Base-by-base conservation (phyloP, 2,797 vertebrate species). In the Antrozous pallidus region DNA sequence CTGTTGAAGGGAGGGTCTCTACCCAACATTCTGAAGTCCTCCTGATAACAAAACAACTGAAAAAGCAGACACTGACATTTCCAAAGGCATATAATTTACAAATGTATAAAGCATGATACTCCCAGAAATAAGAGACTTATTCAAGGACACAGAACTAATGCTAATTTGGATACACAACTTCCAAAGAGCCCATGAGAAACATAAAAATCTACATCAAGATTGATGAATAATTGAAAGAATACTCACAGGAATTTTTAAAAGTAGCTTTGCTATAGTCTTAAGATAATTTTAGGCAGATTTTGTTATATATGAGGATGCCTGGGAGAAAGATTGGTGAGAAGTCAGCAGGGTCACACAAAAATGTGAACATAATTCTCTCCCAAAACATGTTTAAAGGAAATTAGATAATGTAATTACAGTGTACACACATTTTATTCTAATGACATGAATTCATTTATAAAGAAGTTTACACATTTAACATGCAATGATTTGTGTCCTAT, bases 401-500 rank as follows among this genome's bases (percentile, higher is more conserved):
- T 67, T 96, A 94, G 18, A 70, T 96, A 84, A 95, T 63, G 70
- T 86, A 88, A 88, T 86, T 97, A 96, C 96, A 95, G 0, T 10
- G 56, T 36, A 38, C 88, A 84, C 67, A 94, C 58, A 91, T 85
- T 93, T 88, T 96, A 93, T 90, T 87, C 94, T 74, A 95, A 96
- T 94, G 93, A 71, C 92, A 96, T 82, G 91, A 38, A 94, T 91
- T 83, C 3, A 70, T 96, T 96, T 97, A 69, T 47, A 61, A 75
- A 13, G 17, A 36, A 96, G 95, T 90, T 94, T 95, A 94, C 85
- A 81, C 4, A 91, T 75, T 92, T 65, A 96, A 56, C 49, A 77
- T 95, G 97, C 79, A 90, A 58, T 70, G 85, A 45, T 90, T 93
- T 97, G 18, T 49, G 49, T 90, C 88, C 85, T 95, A 96, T 97